Evolutionary conservation across 2,113 vertebrate species (phyloP), one percentile per base, ranked within the genome.

Genomic region (Pycnonotus jocosus): DNA sequence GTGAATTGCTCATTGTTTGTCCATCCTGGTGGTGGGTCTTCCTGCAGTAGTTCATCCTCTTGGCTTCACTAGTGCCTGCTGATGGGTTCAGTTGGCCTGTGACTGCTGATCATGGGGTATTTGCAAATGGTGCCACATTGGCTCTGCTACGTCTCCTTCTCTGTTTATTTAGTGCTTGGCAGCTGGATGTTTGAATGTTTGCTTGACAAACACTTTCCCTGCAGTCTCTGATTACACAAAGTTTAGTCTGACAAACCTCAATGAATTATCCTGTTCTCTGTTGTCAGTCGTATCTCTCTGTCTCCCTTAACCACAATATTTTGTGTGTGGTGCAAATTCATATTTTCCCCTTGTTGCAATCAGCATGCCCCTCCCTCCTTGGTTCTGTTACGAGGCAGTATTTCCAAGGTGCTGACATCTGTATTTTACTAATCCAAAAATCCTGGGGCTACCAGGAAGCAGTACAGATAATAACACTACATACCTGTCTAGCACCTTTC

Each of bases 151-250:
- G 90, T 58, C 61, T 92, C 37, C 69, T 91, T 81, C 77, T 82
- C 68, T 83, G 48, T 93, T 97, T 96, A 80, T 44, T 88, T 88
- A 87, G 60, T 50, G 93, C 73, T 92, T 96, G 92, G 91, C 89
- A 95, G 68, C 68, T 71, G 60, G 31, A 22, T 33, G 35, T 81
- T 71, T 79, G 74, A 95, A 56, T 96, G 88, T 96, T 96, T 93
- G 82, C 92, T 93, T 90, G 91, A 93, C 80, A 96, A 95, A 93
- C 86, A 91, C 90, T 95, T 96, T 84, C 81, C 80, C 31, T 70
- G 81, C 51, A 93, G 72, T 88, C 91, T 95, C 45, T 86, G 81
- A 92, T 95, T 93, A 88, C 33, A 76, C 79, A 92, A 86, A 68
- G 61, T 86, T 95, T 95, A 95, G 80, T 93, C 87, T 94, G 71